Conservation (phyloP, 2,888 invertebrate genomes). For the Cyaniris semiargus region DNA sequence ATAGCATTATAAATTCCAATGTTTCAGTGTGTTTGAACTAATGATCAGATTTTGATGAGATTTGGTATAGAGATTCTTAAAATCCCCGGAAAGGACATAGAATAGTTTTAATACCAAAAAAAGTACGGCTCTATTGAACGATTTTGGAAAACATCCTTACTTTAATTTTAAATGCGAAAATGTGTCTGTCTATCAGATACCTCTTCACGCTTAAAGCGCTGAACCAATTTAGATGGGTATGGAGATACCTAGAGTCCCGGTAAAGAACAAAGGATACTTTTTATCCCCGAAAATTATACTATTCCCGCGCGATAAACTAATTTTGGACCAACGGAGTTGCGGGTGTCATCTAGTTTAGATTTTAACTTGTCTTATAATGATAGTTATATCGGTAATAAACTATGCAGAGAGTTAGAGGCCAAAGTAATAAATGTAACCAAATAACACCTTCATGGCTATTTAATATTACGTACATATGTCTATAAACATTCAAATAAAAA, state of each 20-base stretch:
- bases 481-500: conserved; percentile 16
- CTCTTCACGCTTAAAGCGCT: too few relatives aligned
- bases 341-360: too few relatives aligned
- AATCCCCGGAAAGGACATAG: not conserved
- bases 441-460: not conserved
- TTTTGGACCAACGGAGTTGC: too few relatives aligned
- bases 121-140: too few relatives aligned
- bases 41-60: not conserved
- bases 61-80: not conserved
- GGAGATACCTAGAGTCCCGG: too few relatives aligned
- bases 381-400: not conserved
- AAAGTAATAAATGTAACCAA: not conserved
- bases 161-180: too few relatives aligned
- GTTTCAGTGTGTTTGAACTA: not conserved
- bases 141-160: too few relatives aligned
- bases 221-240: too few relatives aligned
- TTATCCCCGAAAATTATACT: too few relatives aligned
- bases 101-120: not conserved
- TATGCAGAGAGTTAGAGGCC: not conserved
- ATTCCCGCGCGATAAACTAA: too few relatives aligned
- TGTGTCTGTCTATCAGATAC: too few relatives aligned
- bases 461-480: not conserved
- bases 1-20: not conserved
- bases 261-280: too few relatives aligned
- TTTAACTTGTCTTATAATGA: not conserved